Evolutionary conservation across 2,888 invertebrate species (phyloP), one percentile per base, ranked within the genome.

Genomic region (Caenorhabditis becei): DNA sequence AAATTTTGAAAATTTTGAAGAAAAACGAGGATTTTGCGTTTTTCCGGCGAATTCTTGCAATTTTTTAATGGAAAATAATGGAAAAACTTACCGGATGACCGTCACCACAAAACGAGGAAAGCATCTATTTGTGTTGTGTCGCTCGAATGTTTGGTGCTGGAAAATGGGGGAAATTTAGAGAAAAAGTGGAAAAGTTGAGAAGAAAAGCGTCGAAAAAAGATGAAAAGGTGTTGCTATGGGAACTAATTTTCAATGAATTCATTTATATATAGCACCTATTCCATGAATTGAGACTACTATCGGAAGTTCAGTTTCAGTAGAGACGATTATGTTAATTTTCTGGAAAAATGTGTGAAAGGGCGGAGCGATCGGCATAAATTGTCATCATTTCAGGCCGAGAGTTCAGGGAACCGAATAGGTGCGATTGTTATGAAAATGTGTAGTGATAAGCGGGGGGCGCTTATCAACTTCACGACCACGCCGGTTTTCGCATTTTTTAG

Each of bases 51-150:
- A 51, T 51, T 61, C 20, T n/a, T 10, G 35, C n/a, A 26, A 10
- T 51, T 63, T 35, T 44, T 47, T 28, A 10, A 62, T 23, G 18
- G 7, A 63, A 63, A 10, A 28, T 23, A 1, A 7, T 1, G 24
- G 0, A 8, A 58, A 54, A 58, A 65, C 58, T 24, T n/a, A 74
- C 74, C 74, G 74, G 66, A 59, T 59, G 59, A n/a, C 66, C 66
- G 51, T 37, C 66, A 59, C 74, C 74, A 66, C 74, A 74, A 74
- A 74, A 74, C 74, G 74, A 74, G 59, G 74, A 66, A 74, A 74
- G 74, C 74, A 74, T 74, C 74, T 74, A 74, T 35, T 7, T 53
- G 18, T 10, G 26, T 28, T 16, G 56, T 71, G 47, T 72, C 63
- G 72, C 63, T 65, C 72, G 72, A 49, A 58, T 72, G 58, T 72